phyloP scores from a whole-genome alignment of 2,888 invertebrate genomes.

The Leptinotarsa juncta region DNA sequence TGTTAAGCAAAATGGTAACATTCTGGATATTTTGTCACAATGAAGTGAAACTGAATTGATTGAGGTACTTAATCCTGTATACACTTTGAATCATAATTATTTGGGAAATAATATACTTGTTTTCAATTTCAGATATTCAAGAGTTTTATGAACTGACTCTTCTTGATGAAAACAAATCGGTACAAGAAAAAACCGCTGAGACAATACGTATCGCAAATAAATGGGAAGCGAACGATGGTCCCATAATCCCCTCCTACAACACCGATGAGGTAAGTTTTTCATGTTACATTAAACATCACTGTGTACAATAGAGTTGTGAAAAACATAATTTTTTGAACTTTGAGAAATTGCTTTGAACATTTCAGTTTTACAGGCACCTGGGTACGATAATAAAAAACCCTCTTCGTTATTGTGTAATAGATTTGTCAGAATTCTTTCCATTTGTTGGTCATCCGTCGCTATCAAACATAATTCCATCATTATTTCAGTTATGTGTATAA shows the following conservation, averaged over 20 bases:
- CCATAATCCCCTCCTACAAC: constrained; percentile 71
- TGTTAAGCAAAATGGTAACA: too few relatives aligned
- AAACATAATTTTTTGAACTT: too few relatives aligned
- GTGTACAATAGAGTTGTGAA: too few relatives aligned
- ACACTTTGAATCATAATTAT: neutral
- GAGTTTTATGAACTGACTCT: constrained; percentile 98
- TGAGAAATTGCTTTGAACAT: neutral
- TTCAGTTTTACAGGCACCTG: neutral
- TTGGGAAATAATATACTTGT: neutral
- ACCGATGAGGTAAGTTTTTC: constrained; percentile 71
- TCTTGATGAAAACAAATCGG: constrained; percentile 93
- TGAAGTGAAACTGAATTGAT: too few relatives aligned
- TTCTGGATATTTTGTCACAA: too few relatives aligned
- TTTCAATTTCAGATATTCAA: constrained; percentile 85
- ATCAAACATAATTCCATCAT: too few relatives aligned
- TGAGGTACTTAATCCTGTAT: neutral
- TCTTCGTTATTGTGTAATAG: too few relatives aligned
- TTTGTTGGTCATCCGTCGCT: too few relatives aligned
- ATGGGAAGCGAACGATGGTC: constrained; percentile 83
- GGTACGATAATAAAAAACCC: too few relatives aligned
- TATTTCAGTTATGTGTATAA: too few relatives aligned
- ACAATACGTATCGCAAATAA: constrained; percentile 95
- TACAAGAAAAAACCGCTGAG: constrained; percentile 95
- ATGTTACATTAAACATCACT: neutral
- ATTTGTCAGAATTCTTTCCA: too few relatives aligned